Percentiles rank a stretch among this genome's conserved stretches.
These are phyloP conservation scores for Luperina testacea DNA, from an alignment of 2,888 invertebrate species.

Conservation along the genomic window DNA sequence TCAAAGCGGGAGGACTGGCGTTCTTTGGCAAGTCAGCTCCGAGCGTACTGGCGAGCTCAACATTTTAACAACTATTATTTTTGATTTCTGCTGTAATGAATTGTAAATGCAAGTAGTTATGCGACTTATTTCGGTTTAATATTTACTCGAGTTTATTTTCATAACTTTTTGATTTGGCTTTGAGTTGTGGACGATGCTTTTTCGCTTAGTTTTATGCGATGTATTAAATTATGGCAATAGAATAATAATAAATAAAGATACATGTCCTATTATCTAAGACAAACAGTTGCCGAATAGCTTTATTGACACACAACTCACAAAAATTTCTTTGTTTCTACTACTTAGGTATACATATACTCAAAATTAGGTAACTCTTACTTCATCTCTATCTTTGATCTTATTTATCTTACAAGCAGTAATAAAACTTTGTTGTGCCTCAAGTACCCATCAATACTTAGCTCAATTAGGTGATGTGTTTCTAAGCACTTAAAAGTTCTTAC, in stretches of 20 bases:
- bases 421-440: constrained; percentile 25
- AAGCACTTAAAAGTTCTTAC: constrained; percentile 25
- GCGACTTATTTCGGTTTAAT: constrained; percentile 23
- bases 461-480: constrained; percentile 38
- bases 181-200: neutral
- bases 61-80: constrained; percentile 39
- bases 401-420: constrained; percentile 39
- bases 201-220: neutral
- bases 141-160: neutral
- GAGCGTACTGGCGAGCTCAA: constrained; percentile 48
- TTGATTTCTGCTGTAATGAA: constrained; percentile 39
- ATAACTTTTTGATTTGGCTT: neutral
- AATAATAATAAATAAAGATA: neutral
- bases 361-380: neutral
- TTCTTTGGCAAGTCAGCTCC: constrained; percentile 64
- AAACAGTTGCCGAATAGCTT: neutral
- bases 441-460: constrained; percentile 23
- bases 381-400: constrained; percentile 15
- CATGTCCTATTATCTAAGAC: too few species aligned
- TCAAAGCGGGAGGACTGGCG: constrained; percentile 62
- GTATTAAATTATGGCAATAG: neutral
- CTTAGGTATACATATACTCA: too few species aligned
- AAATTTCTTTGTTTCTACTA: neutral
- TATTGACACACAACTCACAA: neutral
- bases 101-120: constrained; percentile 29